A percentile compares a stretch with the other conserved stretches of the same genome.
Conservation (phyloP, 2,888 invertebrate species). For the Podotricha telesiphe region DNA sequence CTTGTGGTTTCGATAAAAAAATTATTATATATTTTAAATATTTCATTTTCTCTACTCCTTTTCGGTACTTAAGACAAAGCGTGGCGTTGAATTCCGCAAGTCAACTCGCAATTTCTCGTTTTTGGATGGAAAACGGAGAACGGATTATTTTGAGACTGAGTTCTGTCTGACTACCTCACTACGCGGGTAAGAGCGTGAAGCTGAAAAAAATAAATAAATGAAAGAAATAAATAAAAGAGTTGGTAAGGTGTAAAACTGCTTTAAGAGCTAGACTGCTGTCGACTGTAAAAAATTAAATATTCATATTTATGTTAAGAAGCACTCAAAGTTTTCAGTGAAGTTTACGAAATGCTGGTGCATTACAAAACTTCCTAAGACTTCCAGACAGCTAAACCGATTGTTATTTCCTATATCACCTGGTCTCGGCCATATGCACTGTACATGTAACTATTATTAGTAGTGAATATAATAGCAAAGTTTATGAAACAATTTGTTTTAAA, state of each 20-base stretch:
- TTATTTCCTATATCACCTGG: constrained; percentile 37
- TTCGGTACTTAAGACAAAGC: too few relatives aligned
- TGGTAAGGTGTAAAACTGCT: constrained; percentile 19
- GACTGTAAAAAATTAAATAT: constrained; percentile 49
- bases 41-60: too few relatives aligned
- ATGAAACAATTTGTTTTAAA: too few relatives aligned
- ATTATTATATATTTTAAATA: too few relatives aligned
- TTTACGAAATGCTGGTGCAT: constrained; percentile 44
- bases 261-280: constrained; percentile 40
- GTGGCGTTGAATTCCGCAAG: too few relatives aligned
- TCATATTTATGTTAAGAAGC: constrained; percentile 50
- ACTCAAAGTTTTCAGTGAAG: constrained; percentile 47
- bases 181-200: too few relatives aligned
- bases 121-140: too few relatives aligned
- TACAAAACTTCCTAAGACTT: constrained; percentile 44
- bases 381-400: constrained; percentile 43
- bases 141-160: too few relatives aligned
- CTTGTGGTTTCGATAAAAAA: too few relatives aligned
- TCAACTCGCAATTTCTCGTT: too few relatives aligned
- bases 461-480: background rate
- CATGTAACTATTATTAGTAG: background rate
- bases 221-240: too few relatives aligned
- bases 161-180: too few relatives aligned
- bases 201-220: constrained; percentile 16
- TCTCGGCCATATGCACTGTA: constrained; percentile 29